A percentile compares a stretch with the other conserved stretches of the same genome.
Evolutionary conservation across 1,140 invertebrate species (phyloP).

Genomic region (Aphis craccivora): DNA sequence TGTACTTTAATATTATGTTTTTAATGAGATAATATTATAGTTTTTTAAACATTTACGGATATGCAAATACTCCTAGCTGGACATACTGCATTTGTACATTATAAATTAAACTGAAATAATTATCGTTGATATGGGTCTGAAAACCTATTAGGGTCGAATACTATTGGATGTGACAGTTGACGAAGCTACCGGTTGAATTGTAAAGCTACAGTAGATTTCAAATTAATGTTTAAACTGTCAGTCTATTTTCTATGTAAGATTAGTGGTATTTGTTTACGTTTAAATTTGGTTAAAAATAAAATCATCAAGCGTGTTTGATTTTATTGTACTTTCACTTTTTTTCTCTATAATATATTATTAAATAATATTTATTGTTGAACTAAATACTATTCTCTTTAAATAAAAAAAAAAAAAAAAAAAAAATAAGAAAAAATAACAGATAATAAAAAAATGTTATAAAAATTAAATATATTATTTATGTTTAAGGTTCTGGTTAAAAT

Average conservation of each 20-base stretch:
- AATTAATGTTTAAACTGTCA: conserved; percentile 2
- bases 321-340: no score
- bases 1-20: background rate
- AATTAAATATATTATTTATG: no score
- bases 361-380: no score
- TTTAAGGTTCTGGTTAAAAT: no score
- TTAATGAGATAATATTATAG: background rate
- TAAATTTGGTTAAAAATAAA: background rate
- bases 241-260: background rate
- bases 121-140: background rate
- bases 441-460: no score
- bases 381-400: no score
- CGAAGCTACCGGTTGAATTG: background rate
- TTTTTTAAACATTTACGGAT: background rate
- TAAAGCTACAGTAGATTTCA: background rate
- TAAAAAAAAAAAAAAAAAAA: no score
- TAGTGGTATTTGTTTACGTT: background rate
- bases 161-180: background rate
- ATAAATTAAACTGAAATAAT: background rate
- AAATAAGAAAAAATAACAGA: no score
- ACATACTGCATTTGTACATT: background rate
- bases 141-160: background rate
- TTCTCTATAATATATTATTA: no score
- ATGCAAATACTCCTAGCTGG: background rate
- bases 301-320: background rate